These are phyloP conservation scores for Xestoiulus laeticollis DNA, from an alignment of 2,888 invertebrate genomes.

Conservation along the genomic window DNA sequence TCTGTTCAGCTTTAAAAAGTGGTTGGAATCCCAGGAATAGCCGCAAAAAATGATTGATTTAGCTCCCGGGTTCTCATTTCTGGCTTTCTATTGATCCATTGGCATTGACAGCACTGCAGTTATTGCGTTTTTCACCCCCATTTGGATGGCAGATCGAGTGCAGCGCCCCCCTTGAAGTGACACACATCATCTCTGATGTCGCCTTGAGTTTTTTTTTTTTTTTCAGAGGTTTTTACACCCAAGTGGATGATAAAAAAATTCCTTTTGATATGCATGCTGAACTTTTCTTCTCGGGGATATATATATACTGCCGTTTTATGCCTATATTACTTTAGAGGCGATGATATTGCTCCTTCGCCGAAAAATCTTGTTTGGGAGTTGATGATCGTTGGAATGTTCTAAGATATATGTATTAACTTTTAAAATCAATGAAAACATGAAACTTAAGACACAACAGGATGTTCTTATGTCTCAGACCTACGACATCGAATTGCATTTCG, in stretches of 20 bases:
- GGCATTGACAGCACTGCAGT: background rate
- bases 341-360: too few relatives aligned
- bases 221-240: background rate
- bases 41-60: background rate
- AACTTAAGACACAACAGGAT: too few relatives aligned
- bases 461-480: too few relatives aligned
- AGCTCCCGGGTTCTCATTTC: background rate
- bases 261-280: background rate
- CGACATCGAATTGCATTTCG: too few relatives aligned
- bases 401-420: too few relatives aligned
- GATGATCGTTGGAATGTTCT: too few relatives aligned
- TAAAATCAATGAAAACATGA: too few relatives aligned
- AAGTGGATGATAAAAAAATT: background rate
- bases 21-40: background rate
- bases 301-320: background rate
- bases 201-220: background rate
- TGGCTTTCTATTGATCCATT: slow-evolving; percentile 28
- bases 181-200: background rate
- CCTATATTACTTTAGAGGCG: background rate
- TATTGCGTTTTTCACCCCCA: background rate
- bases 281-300: background rate
- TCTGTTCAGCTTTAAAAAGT: background rate
- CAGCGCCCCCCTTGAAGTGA: background rate
- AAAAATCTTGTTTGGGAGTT: too few relatives aligned
- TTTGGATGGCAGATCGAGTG: background rate